phyloP scores from a whole-genome alignment of 2,888 invertebrate genomes.

The Sepiola atlantica region DNA sequence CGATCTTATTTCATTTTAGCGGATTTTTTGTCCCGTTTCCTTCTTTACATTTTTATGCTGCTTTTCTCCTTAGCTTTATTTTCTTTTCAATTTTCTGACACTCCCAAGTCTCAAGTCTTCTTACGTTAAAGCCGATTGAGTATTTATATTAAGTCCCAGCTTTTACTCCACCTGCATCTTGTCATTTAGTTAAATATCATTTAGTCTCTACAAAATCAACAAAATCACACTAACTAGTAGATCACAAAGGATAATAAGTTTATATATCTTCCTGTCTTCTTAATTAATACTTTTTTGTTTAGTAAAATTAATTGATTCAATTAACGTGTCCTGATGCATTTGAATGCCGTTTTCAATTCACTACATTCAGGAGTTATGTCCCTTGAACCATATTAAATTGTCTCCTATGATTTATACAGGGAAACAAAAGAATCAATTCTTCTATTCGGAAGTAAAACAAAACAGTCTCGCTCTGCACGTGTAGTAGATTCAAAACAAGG shows the following conservation, averaged over 20 bases:
- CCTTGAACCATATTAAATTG: no score
- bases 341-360: no score
- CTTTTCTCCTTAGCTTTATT: background rate
- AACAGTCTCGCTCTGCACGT: no score
- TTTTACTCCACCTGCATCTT: no score
- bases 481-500: no score
- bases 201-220: background rate
- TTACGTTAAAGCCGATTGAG: background rate
- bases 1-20: background rate
- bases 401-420: no score
- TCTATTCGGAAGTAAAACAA: no score
- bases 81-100: background rate
- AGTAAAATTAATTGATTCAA: background rate
- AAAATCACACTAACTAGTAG: background rate
- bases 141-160: background rate
- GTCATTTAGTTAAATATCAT: background rate
- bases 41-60: background rate
- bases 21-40: background rate
- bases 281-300: background rate
- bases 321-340: no score
- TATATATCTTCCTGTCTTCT: no score
- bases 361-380: no score
- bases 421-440: no score
- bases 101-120: background rate
- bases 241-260: background rate